These are phyloP conservation scores for Masticophis lateralis DNA, from an alignment of 2,797 vertebrate species.

Conservation along the genomic window DNA sequence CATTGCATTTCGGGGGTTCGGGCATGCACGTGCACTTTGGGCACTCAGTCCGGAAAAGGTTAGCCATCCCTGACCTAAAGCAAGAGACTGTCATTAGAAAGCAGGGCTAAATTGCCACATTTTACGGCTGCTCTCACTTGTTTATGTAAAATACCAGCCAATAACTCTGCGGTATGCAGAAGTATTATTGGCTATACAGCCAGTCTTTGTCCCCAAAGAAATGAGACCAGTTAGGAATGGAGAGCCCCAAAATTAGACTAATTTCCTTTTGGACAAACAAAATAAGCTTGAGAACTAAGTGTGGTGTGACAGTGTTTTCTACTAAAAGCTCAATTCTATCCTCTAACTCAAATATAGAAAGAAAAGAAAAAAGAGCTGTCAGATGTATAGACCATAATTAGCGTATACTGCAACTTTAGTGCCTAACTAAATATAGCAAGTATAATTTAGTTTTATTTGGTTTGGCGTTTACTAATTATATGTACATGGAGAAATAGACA, in stretches of 20 bases:
- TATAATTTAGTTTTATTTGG: conserved; percentile 36
- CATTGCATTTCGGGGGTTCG: too few species aligned
- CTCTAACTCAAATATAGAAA: not conserved
- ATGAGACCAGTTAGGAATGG: not conserved
- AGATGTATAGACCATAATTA: conserved; percentile 36
- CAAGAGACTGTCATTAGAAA: not conserved
- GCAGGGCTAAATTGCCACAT: not conserved
- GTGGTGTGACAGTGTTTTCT: not conserved
- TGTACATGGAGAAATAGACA: not conserved
- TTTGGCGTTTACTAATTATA: conserved; percentile 24
- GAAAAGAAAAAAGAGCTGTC: not conserved
- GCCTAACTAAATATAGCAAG: conserved; percentile 25
- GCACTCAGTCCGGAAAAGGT: too few species aligned
- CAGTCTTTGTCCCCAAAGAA: not conserved
- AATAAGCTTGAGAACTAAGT: not conserved
- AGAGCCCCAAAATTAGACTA: not conserved
- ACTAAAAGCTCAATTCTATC: not conserved
- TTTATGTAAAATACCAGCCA: not conserved
- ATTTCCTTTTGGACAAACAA: not conserved
- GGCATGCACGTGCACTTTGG: too few species aligned
- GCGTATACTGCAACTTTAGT: conserved; percentile 18
- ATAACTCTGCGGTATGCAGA: not conserved
- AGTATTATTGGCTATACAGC: not conserved
- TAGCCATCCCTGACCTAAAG: too few species aligned
- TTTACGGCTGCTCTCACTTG: not conserved